Percentiles rank a stretch among this genome's conserved stretches.
Evolutionary conservation across 2,888 invertebrate species (phyloP).

Genomic region (Pseudoips prasinana): DNA sequence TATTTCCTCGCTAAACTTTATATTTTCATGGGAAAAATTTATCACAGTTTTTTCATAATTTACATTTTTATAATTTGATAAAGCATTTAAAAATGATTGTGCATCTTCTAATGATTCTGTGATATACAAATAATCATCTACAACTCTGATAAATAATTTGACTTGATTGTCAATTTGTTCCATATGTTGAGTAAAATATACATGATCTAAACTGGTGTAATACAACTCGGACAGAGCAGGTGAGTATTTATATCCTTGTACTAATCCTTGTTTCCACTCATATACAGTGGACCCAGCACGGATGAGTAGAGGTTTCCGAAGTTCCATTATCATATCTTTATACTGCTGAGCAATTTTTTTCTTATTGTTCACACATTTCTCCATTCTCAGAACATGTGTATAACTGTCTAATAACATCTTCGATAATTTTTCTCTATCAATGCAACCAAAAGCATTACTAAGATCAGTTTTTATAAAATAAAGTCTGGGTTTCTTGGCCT

Average conservation of each 20-base stretch:
- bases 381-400: conserved; percentile 45
- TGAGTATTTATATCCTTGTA: conserved; percentile 75
- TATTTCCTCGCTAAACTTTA: conserved; percentile 53
- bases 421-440: conserved; percentile 55
- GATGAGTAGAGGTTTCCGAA: conserved; percentile 63
- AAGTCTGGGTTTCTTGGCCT: conserved; percentile 55
- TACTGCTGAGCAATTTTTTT: conserved; percentile 56
- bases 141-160: conserved; percentile 63
- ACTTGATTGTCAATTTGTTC: conserved; percentile 35
- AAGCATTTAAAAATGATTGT: conserved; percentile 52
- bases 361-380: conserved; percentile 45
- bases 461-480: conserved; percentile 75
- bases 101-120: conserved; percentile 66
- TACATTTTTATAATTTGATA: conserved; percentile 65
- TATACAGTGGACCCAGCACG: conserved; percentile 70
- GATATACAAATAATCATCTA: conserved; percentile 75
- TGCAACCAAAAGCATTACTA: conserved; percentile 75
- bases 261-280: conserved; percentile 70
- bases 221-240: conserved; percentile 75
- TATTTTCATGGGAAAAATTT: conserved; percentile 55
- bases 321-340: conserved; percentile 58
- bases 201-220: conserved; percentile 61
- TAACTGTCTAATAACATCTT: conserved; percentile 57
- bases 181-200: conserved; percentile 52
- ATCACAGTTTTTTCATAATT: conserved; percentile 68